Conservation (phyloP, 2,888 invertebrate genomes). For the Trichogramma dendrolimi region DNA sequence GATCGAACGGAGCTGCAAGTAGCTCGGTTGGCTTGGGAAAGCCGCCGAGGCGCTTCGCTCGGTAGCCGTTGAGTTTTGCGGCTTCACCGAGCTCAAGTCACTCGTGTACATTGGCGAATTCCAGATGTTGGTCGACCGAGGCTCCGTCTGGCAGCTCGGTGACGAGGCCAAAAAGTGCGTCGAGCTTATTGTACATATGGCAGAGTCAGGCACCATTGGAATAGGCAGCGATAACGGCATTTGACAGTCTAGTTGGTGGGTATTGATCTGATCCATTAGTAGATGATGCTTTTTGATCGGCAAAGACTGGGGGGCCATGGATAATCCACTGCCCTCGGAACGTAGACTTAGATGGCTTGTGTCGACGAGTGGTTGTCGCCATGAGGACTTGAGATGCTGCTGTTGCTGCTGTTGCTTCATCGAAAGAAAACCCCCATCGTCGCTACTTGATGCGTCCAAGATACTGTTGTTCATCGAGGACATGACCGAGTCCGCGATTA, state of each 20-base stretch:
- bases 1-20: constrained; percentile 62
- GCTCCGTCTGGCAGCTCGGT: constrained; percentile 39
- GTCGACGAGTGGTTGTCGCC: constrained; percentile 63
- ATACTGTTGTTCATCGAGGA: constrained; percentile 58
- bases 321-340: constrained; percentile 62
- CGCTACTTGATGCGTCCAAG: constrained; percentile 66
- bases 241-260: too few relatives aligned
- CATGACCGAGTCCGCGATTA: constrained; percentile 58
- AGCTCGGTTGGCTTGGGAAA: constrained; percentile 55
- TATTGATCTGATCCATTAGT: too few relatives aligned
- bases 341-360: constrained; percentile 67
- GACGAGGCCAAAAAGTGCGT: constrained; percentile 53
- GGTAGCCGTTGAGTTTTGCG: constrained; percentile 69
- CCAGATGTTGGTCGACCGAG: constrained; percentile 49
- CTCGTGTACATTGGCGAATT: constrained; percentile 71
- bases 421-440: constrained; percentile 81
- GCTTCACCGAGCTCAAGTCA: constrained; percentile 81
- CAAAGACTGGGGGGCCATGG: constrained; percentile 35
- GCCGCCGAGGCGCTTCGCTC: constrained; percentile 76
- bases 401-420: constrained; percentile 47
- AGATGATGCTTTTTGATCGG: constrained; percentile 6
- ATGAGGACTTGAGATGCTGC: constrained; percentile 58
- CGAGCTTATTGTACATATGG: constrained; percentile 22
- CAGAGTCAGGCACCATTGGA: too few relatives aligned
- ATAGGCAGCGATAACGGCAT: too few relatives aligned